Conservation (phyloP, 2,888 invertebrate species). For the Ernsta delagoae region DNA sequence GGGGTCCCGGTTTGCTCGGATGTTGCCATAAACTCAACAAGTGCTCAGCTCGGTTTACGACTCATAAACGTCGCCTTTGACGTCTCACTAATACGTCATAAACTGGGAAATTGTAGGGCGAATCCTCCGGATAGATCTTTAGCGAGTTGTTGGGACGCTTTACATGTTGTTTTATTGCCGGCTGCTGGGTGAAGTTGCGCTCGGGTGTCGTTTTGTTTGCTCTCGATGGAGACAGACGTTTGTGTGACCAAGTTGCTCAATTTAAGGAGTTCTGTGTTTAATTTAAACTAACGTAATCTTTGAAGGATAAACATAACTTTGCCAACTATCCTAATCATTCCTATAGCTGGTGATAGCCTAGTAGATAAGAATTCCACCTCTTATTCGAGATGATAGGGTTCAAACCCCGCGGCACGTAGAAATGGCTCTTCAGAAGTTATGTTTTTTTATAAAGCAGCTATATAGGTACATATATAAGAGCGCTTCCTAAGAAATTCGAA, state of each 20-base stretch:
- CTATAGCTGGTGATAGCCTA: no score
- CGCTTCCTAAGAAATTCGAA: no score
- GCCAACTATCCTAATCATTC: no score
- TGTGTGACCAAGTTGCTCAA: conserved; percentile 2
- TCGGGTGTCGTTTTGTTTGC: conserved; percentile 31
- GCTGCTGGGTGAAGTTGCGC: conserved; percentile 17
- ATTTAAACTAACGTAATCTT: no score
- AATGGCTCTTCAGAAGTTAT: no score
- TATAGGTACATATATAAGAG: no score
- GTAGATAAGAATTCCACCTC: no score
- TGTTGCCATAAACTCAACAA: conserved; percentile 71
- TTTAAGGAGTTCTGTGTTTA: not conserved
- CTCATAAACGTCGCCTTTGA: conserved; percentile 71
- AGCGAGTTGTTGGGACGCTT: conserved; percentile 45
- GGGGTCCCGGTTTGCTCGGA: conserved; percentile 26
- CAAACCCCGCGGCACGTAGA: no score
- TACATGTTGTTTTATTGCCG: conserved; percentile 44
- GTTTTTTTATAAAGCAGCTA: no score
- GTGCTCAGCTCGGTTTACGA: conserved; percentile 77
- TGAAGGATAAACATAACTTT: no score
- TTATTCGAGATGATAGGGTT: no score
- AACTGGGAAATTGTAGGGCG: conserved; percentile 57
- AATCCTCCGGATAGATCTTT: conserved; percentile 47
- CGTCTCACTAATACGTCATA: conserved; percentile 80
- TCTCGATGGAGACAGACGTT: not conserved